Evolutionary conservation across 2,888 invertebrate genomes (phyloP), one percentile per base, ranked within the genome.

Genomic region (Cephus pulcher): DNA sequence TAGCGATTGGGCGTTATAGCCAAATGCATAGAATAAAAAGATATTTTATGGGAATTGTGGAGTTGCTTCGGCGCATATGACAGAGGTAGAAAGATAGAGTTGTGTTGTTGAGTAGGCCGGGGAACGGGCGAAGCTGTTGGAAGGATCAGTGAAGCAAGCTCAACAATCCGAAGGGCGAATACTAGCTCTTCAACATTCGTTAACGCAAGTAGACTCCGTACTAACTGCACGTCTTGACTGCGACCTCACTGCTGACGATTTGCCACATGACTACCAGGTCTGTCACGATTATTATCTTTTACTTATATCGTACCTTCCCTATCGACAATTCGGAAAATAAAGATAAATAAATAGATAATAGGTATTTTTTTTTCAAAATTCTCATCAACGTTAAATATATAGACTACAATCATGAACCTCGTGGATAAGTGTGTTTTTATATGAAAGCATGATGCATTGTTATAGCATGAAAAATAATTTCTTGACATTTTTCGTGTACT

Each of bases 231-330:
- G 96, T 87, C 93, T 96, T 84, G 95, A 95, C 87, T 95, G 95
- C 88, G 96, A 97, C 92, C 94, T 96, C 82, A 94, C 95, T 80
- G 95, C 96, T 82, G 95, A 95, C 89, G 96, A 96, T 92, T 93
- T 96, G 86, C 96, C 96, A 68, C 95, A 96, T 87, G 96, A 96
- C 88, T 94, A 94, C 85, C 94, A 95, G 93, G 95, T 94, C 90
- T 88, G 91, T 89, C 81, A 73, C 79, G 73, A 70, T 81, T 79
- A 71, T 71, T 56, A 56, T 56, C 56, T 56, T 15, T 56, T 56
- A 56, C 56, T 23, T 56, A 56, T 56, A 56, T 56, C 56, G 2
- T 56, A 56, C 23, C 1, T 23, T 23, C 23, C 23, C 56, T 23
- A 56, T 23, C 2, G 23, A 23, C 23, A 56, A 56, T 56, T 23